These are phyloP conservation scores for Lepidostoma basale DNA, from an alignment of 1,140 invertebrate genomes.

Conservation along the genomic window DNA sequence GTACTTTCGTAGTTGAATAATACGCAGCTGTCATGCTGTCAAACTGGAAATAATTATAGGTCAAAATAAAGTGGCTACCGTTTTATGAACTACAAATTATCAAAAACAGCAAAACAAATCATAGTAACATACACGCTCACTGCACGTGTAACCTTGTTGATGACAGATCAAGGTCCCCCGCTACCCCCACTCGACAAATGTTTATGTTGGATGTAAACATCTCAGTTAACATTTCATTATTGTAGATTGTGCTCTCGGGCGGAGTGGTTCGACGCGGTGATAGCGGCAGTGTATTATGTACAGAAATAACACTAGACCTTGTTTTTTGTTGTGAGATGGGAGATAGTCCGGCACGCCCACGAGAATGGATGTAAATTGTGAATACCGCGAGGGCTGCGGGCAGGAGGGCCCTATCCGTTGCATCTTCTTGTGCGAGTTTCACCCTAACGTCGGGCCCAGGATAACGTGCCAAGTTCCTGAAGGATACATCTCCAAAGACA, in stretches of 20 bases:
- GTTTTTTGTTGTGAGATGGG: constrained; percentile 26
- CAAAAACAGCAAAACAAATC: too few species aligned
- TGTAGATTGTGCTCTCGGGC: neutral
- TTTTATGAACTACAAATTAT: too few species aligned
- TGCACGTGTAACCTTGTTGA: constrained; percentile 1
- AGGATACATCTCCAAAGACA: constrained; percentile 86
- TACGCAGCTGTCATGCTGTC: too few species aligned
- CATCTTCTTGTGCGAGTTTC: constrained; percentile 86
- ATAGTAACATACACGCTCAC: neutral
- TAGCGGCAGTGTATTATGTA: neutral
- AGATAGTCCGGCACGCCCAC: constrained; percentile 25
- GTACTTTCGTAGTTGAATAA: too few species aligned
- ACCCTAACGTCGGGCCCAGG: constrained; percentile 79
- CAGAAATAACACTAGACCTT: constrained; percentile 10
- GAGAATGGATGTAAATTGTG: constrained; percentile 32
- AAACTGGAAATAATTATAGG: too few species aligned
- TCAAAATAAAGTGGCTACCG: too few species aligned
- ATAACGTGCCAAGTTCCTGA: constrained; percentile 84
- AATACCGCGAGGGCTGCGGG: constrained; percentile 47
- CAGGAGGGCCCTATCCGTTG: constrained; percentile 75
- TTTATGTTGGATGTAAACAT: constrained; percentile 21
- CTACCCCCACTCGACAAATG: neutral
- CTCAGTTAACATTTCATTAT: neutral
- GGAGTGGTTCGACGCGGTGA: constrained; percentile 2
- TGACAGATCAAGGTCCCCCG: constrained; percentile 22